Evolutionary conservation across 1,140 invertebrate species (phyloP).

Genomic region (Philopotamus ludificatus): DNA sequence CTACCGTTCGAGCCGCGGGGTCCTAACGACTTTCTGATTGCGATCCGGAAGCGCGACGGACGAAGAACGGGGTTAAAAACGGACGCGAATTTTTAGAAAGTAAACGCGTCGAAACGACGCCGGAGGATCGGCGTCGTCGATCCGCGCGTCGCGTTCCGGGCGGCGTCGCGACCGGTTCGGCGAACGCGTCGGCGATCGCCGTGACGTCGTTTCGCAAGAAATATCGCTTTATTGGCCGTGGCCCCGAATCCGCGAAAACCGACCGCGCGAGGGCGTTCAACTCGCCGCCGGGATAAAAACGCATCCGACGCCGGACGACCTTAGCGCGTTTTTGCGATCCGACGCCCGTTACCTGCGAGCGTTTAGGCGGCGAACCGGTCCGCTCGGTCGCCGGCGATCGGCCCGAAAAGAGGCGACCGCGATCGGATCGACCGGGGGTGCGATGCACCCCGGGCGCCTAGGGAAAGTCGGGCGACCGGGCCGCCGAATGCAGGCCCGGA

Average conservation of each 20-base stretch:
- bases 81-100: neutral
- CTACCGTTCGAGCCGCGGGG: too few species aligned
- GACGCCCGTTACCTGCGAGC: neutral
- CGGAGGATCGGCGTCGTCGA: neutral
- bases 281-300: neutral
- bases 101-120: neutral
- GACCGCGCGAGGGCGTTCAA: neutral
- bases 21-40: too few species aligned
- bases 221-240: slow-evolving; percentile 29
- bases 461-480: neutral
- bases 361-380: slow-evolving; percentile 2
- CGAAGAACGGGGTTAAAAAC: neutral
- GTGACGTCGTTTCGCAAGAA: slow-evolving; percentile 17
- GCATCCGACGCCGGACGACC: neutral
- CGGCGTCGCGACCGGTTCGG: slow-evolving; percentile 9
- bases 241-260: slow-evolving; percentile 19
- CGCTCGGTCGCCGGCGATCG: slow-evolving; percentile 27
- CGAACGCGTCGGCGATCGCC: slow-evolving; percentile 17
- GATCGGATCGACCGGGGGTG: neutral
- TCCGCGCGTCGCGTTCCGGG: neutral
- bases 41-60: neutral
- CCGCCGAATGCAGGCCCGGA: neutral
- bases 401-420: slow-evolving; percentile 1
- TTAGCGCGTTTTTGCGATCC: neutral
- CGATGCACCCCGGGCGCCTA: neutral